These are phyloP conservation scores for Heliconius nattereri DNA, from an alignment of 1,140 invertebrate genomes.

Conservation along the genomic window DNA sequence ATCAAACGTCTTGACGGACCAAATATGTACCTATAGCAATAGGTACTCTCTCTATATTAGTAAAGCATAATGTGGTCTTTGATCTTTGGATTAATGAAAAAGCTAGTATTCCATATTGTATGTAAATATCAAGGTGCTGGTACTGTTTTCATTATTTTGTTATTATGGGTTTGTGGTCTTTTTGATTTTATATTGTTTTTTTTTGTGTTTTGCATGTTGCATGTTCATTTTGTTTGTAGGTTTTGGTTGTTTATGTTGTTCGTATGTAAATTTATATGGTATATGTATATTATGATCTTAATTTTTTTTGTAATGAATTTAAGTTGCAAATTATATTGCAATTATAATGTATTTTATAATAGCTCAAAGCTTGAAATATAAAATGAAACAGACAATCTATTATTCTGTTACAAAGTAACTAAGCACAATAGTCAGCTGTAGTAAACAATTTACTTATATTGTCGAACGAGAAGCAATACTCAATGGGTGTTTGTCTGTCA, in stretches of 20 bases:
- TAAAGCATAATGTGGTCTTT: neutral
- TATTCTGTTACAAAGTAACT: no score
- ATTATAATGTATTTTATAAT: no score
- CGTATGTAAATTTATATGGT: conserved; percentile 21
- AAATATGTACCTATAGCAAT: neutral
- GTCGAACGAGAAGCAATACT: neutral
- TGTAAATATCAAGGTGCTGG: conserved; percentile 45
- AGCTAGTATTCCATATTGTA: conserved; percentile 45
- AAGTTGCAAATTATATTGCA: no score
- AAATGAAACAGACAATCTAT: no score
- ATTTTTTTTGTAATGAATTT: no score
- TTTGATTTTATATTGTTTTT: conserved; percentile 35
- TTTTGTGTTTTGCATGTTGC: conserved; percentile 18
- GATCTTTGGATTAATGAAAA: conserved; percentile 24
- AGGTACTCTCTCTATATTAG: neutral
- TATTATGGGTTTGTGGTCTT: conserved; percentile 39
- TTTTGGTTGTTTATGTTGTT: conserved; percentile 23
- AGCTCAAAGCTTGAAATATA: no score
- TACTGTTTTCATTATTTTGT: conserved; percentile 36
- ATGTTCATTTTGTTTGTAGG: conserved; percentile 27
- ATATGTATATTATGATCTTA: no score
- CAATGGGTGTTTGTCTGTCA: conserved; percentile 11
- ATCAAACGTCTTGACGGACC: neutral
- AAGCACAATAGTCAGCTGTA: no score
- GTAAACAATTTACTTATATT: no score